Base-by-base conservation (phyloP, 2,797 vertebrate species). In the Peromyscus aztecus region DNA sequence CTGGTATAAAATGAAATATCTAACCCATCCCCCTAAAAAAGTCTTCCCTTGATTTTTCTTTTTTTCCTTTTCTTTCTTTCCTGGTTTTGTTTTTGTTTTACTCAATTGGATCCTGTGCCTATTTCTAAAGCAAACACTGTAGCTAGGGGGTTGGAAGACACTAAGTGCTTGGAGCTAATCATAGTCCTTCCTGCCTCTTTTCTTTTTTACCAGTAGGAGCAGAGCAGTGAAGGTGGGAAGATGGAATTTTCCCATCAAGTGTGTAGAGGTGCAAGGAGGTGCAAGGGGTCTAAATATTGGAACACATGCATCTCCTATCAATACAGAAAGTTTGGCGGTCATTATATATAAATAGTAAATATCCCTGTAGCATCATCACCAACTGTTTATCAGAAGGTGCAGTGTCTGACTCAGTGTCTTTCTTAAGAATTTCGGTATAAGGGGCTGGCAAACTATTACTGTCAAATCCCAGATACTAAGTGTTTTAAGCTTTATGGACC, bases 1-100 rank as follows among this genome's bases (percentile, higher is more conserved):
- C 49, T 89, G 40, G n/a, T 73, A 83, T 92, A 87, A 93, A 94
- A 86, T n/a, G 14, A 89, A 75, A 23, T 57, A 84, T 73, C 81
- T 84, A 85, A 90, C 24, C 31, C 21, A 52, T 6, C 13, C 49
- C 85, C 23, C 16, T 40, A 91, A 65, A 73, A 84, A 85, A 19
- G 77, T 27, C 31, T 80, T 57, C 84, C 31, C 14, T 83, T 8
- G 27, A 16, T 57, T 87, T 87, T 89, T 89, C 61, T 76, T 76
- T 17, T 83, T 2, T 31, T 4, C 3, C n/a, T 67, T 3, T 67
- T 69, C 6, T 69, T 69, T 69, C 65, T 34, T 34, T 40, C 23
- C 31, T 34, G 13, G 2, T 21, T 57, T 57, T 55, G 6, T 77
- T 55, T 55, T 40, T 59, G 2, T 46, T 84, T n/a, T 52, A 19